phyloP scores from a whole-genome alignment of 2,797 vertebrate species.

The Sphaeramia orbicularis region DNA sequence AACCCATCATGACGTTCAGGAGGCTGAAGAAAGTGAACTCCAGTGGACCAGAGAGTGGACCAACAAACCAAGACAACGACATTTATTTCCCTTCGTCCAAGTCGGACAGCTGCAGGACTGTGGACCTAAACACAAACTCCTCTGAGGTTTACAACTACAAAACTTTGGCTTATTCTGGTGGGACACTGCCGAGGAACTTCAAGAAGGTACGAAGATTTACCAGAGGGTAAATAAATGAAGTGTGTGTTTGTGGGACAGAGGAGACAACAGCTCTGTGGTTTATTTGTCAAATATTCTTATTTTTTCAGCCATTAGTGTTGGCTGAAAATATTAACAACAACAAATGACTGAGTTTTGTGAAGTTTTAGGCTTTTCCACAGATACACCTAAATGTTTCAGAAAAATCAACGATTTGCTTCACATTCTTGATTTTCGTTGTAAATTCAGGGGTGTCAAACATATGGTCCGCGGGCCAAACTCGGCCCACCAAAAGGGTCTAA shows the following conservation, averaged over 20 bases:
- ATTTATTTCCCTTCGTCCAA: constrained; percentile 88
- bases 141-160: constrained; percentile 87
- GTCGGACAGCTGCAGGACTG: constrained; percentile 84
- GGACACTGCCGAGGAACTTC: constrained; percentile 90
- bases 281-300: constrained; percentile 2
- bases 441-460: no score
- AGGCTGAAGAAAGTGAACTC: constrained; percentile 88
- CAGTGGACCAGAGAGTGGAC: constrained; percentile 80
- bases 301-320: no score
- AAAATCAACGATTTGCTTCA: no score
- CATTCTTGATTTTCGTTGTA: no score
- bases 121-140: constrained; percentile 71
- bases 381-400: no score
- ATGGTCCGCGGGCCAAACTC: no score
- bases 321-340: no score
- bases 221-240: not conserved
- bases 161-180: constrained; percentile 92
- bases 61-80: constrained; percentile 70
- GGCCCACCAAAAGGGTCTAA: no score
- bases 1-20: constrained; percentile 89
- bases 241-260: not conserved
- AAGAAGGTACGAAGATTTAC: constrained; percentile 82
- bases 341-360: no score
- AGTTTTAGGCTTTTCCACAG: no score
- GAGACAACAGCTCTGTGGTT: constrained; percentile 3